Percentiles rank a stretch among this genome's conserved stretches.
Conservation (phyloP, 2,888 invertebrate genomes). For the Agrochola lota region DNA sequence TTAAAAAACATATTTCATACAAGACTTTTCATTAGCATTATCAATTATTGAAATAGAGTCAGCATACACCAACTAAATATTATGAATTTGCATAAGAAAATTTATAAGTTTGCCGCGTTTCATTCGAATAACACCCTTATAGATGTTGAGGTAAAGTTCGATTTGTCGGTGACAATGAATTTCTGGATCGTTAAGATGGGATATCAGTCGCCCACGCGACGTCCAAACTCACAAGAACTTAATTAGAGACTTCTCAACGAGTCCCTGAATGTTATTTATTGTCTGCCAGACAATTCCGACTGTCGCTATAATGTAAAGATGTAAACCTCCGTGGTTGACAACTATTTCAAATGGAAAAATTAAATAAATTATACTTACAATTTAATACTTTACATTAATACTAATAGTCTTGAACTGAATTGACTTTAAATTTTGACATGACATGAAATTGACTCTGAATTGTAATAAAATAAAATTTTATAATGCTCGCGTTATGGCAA, state of each 20-base stretch:
- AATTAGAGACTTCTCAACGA: constrained; percentile 87
- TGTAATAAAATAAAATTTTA: too few species aligned
- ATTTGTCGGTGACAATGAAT: constrained; percentile 62
- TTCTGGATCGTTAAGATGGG: constrained; percentile 77
- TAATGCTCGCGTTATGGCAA: too few species aligned
- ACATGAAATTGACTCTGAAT: too few species aligned
- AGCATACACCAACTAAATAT: constrained; percentile 77
- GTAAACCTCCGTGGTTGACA: constrained; percentile 78
- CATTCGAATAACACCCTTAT: constrained; percentile 61
- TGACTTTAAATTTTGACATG: too few species aligned
- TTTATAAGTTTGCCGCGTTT: constrained; percentile 62
- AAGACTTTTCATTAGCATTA: constrained; percentile 80
- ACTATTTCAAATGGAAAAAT: constrained; percentile 58
- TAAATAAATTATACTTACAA: too few species aligned
- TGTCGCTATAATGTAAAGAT: constrained; percentile 70
- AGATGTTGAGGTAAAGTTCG: constrained; percentile 63
- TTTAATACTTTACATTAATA: too few species aligned
- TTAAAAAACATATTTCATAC: constrained; percentile 64
- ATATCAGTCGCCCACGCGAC: constrained; percentile 81
- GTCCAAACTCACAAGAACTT: constrained; percentile 86
- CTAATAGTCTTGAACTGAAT: too few species aligned
- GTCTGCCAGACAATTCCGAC: constrained; percentile 83
- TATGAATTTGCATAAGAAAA: constrained; percentile 79
- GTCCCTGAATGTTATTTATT: constrained; percentile 85
- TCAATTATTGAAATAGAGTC: constrained; percentile 85